These are phyloP conservation scores for Macroteleia sp. DNA, from an alignment of 2,888 invertebrate genomes.

Conservation along the genomic window DNA sequence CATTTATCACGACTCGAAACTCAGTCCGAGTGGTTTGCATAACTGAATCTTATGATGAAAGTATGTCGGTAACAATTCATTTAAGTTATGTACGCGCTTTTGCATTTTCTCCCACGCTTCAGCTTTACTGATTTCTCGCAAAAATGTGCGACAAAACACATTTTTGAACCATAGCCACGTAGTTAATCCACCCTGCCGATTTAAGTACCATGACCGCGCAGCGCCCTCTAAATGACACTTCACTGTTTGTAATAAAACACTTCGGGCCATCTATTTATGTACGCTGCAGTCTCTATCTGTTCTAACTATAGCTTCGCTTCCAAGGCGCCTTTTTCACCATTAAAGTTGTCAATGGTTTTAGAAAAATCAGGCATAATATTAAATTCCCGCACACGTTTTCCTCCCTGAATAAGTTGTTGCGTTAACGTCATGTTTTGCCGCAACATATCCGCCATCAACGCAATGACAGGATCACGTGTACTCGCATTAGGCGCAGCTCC, in stretches of 20 bases:
- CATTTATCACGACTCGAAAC: slow-evolving; percentile 18
- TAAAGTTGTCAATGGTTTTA: too few species aligned
- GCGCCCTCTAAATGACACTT: neutral
- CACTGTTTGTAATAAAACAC: slow-evolving; percentile 41
- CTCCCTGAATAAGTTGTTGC: too few species aligned
- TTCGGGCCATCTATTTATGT: slow-evolving; percentile 51
- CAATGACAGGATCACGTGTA: too few species aligned
- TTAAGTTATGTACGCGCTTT: neutral
- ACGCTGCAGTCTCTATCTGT: slow-evolving; percentile 44
- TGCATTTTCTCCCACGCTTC: neutral
- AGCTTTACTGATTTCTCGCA: too few species aligned
- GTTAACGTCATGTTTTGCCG: too few species aligned
- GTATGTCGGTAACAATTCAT: slow-evolving; percentile 20
- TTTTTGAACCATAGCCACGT: neutral
- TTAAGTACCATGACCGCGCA: slow-evolving; percentile 40
- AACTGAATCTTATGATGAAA: slow-evolving; percentile 45
- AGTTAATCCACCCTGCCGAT: neutral
- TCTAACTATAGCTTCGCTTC: slow-evolving; percentile 28
- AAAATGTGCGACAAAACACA: neutral
- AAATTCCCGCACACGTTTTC: slow-evolving; percentile 1
- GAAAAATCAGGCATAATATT: slow-evolving; percentile 6
- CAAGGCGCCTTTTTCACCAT: slow-evolving; percentile 27
- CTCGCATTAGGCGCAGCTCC: too few species aligned
- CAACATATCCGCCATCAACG: too few species aligned
- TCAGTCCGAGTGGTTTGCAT: slow-evolving; percentile 32